phyloP scores from a whole-genome alignment of 1,140 invertebrate genomes.

The Macrotrachela quadricornifera region DNA sequence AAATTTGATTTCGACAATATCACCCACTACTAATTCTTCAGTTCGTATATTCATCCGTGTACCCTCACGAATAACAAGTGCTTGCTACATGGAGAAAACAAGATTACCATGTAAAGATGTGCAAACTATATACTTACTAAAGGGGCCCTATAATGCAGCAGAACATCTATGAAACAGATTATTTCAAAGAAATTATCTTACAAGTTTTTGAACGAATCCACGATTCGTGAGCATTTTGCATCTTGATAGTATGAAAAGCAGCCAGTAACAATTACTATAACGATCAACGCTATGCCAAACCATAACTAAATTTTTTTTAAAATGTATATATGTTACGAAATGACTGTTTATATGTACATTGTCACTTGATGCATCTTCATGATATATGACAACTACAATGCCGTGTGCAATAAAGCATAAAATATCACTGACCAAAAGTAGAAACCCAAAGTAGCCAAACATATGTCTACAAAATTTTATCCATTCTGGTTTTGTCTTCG shows the following conservation, averaged over 20 bases:
- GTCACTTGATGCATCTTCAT: too few species aligned
- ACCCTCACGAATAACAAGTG: constrained; percentile 75
- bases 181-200: constrained; percentile 12
- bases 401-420: constrained; percentile 59
- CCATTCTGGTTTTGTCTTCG: constrained; percentile 24
- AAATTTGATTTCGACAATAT: constrained; percentile 55
- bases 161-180: background rate
- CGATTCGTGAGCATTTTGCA: constrained; percentile 46
- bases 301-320: too few species aligned
- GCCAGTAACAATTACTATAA: constrained; percentile 29
- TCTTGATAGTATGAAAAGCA: constrained; percentile 32
- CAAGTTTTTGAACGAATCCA: constrained; percentile 44
- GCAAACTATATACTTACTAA: background rate
- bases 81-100: constrained; percentile 40
- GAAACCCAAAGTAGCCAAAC: constrained; percentile 25
- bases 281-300: constrained; percentile 25
- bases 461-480: constrained; percentile 25
- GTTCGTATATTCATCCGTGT: constrained; percentile 54
- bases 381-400: constrained; percentile 44
- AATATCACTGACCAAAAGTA: constrained; percentile 23
- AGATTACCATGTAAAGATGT: background rate
- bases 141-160: too few species aligned
- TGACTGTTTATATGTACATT: too few species aligned
- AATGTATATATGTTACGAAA: too few species aligned
- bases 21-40: constrained; percentile 51